A percentile compares a stretch with the other conserved stretches of the same genome.
Conservation (phyloP, 2,113 vertebrate genomes). For the Romanogobio albipinnatus region DNA sequence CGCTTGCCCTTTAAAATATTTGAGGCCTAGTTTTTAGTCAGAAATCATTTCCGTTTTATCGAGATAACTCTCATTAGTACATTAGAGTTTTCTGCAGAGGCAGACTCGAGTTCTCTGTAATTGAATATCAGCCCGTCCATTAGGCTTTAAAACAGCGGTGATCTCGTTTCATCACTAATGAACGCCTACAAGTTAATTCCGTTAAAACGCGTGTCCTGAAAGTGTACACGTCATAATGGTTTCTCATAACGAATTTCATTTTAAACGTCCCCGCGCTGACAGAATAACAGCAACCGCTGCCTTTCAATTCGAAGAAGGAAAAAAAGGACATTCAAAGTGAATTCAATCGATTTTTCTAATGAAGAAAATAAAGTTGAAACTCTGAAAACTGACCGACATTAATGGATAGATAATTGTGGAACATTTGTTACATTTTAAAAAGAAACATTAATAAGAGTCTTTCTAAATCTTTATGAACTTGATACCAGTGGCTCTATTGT, state of each 20-base stretch:
- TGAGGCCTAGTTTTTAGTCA: background rate
- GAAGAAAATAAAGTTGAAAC: background rate
- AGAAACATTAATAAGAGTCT: background rate
- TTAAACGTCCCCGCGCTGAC: background rate
- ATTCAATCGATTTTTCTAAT: background rate
- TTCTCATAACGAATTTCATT: background rate
- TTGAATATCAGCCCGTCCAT: slow-evolving; percentile 11
- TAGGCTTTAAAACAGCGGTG: slow-evolving; percentile 27
- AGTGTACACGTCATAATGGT: background rate
- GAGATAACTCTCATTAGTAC: slow-evolving; percentile 3
- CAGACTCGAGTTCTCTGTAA: slow-evolving; percentile 5
- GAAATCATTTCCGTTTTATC: background rate
- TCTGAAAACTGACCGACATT: background rate
- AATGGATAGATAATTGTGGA: background rate
- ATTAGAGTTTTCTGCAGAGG: background rate
- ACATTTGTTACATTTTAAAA: background rate
- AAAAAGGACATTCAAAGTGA: background rate
- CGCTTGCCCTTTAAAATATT: background rate
- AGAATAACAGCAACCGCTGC: background rate
- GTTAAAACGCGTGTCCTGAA: background rate
- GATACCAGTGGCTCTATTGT: background rate
- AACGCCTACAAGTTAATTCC: background rate
- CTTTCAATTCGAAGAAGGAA: no score
- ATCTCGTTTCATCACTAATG: slow-evolving; percentile 22
- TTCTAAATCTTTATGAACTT: no score